Evolutionary conservation across 2,888 invertebrate species (phyloP), one percentile per base, ranked within the genome.

Genomic region (Chalcis sispes): DNA sequence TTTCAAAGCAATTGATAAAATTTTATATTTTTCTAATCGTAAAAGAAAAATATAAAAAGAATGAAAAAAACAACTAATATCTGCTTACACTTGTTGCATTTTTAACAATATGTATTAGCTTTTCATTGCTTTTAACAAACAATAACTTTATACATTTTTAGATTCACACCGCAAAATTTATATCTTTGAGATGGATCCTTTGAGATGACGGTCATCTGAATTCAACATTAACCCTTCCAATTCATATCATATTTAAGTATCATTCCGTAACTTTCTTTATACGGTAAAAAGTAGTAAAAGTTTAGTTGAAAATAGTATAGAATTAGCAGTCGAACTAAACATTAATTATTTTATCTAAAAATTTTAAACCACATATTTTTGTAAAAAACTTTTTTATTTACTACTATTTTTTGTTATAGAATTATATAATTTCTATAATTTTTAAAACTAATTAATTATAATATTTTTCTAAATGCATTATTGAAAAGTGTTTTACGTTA

Each of bases 181-280:
- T 50, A 50, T 18, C 1, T 15, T 50, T 4, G 2, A 5, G 2
- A 50, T 3, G 2, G 1, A 20, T 50, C 20, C 50, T 4, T 50
- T 50, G 4, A 4, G 2, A 50, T 15, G 20, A 20, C 2, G 20
- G 2, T 50, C 5, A 50, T 20, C 20, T 42, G 15, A 2, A 73
- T 50, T 50, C 48, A 59, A 40, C 15, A 48, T 27, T 36, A 52
- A 40, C 59, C 29, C 29, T 10, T 58, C 25, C 46, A 52, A 27
- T 48, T 58, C 56, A 59, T 58, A 40, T n/a, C n/a, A n/a, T n/a
- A n/a, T n/a, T n/a, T n/a, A n/a, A n/a, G n/a, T 75, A 75, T 65
- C 58, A 70, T 75, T 75, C 59, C 69, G 69, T 58, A 66, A 59
- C 15, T 15, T 36, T 13, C 23, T 42, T 18, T 52, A 59, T 27